These are phyloP conservation scores for Cricetomys ansorgei DNA, from an alignment of 2,113 vertebrate species.

Conservation along the genomic window DNA sequence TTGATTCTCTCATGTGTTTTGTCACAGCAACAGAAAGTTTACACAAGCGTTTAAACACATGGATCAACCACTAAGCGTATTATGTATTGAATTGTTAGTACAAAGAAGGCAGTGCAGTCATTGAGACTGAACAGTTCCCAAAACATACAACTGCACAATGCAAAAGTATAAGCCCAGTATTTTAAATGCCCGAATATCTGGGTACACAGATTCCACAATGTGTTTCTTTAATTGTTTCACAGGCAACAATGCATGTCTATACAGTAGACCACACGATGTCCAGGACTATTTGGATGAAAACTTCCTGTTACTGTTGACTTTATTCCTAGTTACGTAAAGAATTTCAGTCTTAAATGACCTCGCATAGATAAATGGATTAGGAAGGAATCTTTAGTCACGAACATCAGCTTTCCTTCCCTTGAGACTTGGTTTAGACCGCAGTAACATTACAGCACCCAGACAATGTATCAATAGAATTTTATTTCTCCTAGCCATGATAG, in stretches of 20 bases:
- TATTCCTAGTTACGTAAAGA: background rate
- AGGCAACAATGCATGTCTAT: background rate
- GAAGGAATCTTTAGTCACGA: constrained; percentile 17
- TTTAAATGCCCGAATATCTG: background rate
- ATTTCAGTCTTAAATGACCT: background rate
- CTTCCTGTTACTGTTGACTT: background rate
- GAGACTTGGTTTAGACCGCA: background rate
- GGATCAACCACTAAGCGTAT: background rate
- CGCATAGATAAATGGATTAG: background rate
- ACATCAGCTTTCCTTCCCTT: background rate
- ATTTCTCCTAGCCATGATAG: background rate
- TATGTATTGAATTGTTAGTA: background rate
- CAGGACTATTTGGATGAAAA: background rate
- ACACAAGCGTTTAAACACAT: background rate
- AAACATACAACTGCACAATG: background rate
- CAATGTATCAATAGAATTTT: background rate
- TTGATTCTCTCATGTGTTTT: background rate
- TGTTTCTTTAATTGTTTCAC: background rate
- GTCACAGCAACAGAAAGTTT: background rate
- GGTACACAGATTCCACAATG: background rate
- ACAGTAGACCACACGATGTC: background rate
- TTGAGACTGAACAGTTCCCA: background rate
- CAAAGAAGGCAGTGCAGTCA: background rate
- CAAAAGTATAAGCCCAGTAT: background rate
- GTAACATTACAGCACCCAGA: background rate